These are phyloP conservation scores for Nemotelus nigrinus DNA, from an alignment of 2,888 invertebrate genomes.

Conservation along the genomic window DNA sequence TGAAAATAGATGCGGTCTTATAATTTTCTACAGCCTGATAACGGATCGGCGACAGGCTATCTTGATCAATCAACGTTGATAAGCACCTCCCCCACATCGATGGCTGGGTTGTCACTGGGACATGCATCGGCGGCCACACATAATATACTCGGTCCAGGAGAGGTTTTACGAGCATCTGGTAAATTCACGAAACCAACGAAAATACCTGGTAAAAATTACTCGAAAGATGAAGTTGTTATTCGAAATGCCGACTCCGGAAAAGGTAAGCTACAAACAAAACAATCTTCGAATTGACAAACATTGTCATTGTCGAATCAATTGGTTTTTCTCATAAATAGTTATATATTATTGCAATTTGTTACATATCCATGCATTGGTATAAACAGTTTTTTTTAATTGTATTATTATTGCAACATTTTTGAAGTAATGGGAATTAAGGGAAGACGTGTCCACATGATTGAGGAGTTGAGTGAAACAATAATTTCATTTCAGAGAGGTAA, in stretches of 20 bases:
- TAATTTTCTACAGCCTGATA: slow-evolving; percentile 53
- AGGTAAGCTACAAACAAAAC: slow-evolving; percentile 71
- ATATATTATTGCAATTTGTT: not conserved
- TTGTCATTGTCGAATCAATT: too few species aligned
- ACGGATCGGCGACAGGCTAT: slow-evolving; percentile 48
- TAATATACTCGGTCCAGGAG: slow-evolving; percentile 80
- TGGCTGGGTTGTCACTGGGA: slow-evolving; percentile 67
- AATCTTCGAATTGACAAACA: not conserved
- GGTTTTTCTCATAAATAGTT: too few species aligned
- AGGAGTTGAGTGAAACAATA: slow-evolving; percentile 97
- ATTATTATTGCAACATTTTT: slow-evolving; percentile 49
- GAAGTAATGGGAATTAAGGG: slow-evolving; percentile 99
- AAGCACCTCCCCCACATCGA: slow-evolving; percentile 69
- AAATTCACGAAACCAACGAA: slow-evolving; percentile 89
- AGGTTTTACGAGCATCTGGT: slow-evolving; percentile 86
- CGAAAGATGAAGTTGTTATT: slow-evolving; percentile 94
- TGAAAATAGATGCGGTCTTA: slow-evolving; percentile 19
- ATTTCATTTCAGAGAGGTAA: slow-evolving; percentile 99
- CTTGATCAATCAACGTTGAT: slow-evolving; percentile 64
- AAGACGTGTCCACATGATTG: slow-evolving; percentile 97
- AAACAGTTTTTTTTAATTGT: slow-evolving; percentile 41
- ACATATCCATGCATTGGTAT: slow-evolving; percentile 20
- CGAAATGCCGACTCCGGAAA: slow-evolving; percentile 95
- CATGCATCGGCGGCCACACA: slow-evolving; percentile 66
- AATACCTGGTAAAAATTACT: slow-evolving; percentile 92